Base-by-base conservation (phyloP, 2,888 invertebrate genomes). In the Deilephila porcellus region DNA sequence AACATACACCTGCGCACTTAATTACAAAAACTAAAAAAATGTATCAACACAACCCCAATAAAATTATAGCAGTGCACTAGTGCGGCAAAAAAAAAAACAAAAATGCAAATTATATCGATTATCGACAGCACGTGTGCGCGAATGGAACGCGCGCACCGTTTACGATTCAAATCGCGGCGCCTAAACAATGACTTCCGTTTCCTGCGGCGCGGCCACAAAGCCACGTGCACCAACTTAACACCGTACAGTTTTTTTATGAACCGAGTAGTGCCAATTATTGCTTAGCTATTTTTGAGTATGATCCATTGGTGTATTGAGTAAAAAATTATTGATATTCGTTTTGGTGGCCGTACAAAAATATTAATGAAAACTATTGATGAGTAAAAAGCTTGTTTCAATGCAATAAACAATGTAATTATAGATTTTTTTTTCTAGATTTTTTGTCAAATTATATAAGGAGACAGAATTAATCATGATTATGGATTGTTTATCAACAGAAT, bases 131-230 rank as follows among this genome's bases (percentile, higher is more conserved):
- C 77, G 80, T 78, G 78, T 76, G 78, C 80, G 85, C 67, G 84
- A 78, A 76, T 77, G 77, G 82, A 84, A 82, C 79, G 80, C 81
- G 79, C 79, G 80, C 79, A 80, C 86, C 87, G 87, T 90, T 90
- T 87, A 88, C 87, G 89, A 91, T 88, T 90, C 88, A 79, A 80
- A 82, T 82, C 82, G 84, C 85, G 86, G 79, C 79, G 79, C 81
- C 84, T 83, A 88, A 90, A 91, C 91, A 91, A 89, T 87, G 86
- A 83, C 88, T 91, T 93, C 93, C 93, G 93, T 89, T 94, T 93
- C 93, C 93, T 87, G 87, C 84, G 81, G 81, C 77, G 75, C 79
- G 83, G 76, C 75, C 77, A 76, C 80, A 76, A 83, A 76, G 78
- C 84, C 88, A 90, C 89, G 91, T 91, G 91, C 89, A 87, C 67